A percentile compares a stretch with the other conserved stretches of the same genome.
phyloP scores from a whole-genome alignment of 1,140 invertebrate genomes.

The Pogonomyrmex barbatus region DNA sequence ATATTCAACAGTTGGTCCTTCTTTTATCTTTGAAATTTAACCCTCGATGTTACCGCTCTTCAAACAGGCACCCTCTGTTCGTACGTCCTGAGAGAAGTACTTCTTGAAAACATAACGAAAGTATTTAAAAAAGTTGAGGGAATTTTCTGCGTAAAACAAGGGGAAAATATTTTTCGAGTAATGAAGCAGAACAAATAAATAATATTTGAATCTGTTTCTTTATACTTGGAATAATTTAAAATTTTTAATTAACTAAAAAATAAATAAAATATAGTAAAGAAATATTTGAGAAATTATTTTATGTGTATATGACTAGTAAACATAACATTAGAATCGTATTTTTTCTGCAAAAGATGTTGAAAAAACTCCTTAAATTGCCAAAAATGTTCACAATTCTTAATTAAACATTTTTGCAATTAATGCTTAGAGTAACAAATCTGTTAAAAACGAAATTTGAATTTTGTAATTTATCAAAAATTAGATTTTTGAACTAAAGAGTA shows the following conservation, averaged over 20 bases:
- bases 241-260: not conserved
- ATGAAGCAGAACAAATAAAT: not conserved
- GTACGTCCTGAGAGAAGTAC: constrained; percentile 35
- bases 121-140: constrained; percentile 35
- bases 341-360: not conserved
- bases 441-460: not conserved
- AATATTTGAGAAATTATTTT: not conserved
- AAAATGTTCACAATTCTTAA: not conserved
- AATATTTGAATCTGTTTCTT: not conserved
- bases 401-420: not conserved
- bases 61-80: constrained; percentile 74
- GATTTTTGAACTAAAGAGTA: not conserved
- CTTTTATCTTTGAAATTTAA: constrained; percentile 85
- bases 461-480: not conserved
- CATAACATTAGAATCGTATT: not conserved
- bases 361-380: not conserved
- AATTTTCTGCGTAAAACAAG: constrained; percentile 42
- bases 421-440: not conserved
- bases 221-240: not conserved
- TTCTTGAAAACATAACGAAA: constrained; percentile 45
- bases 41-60: constrained; percentile 73
- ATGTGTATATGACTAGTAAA: not conserved
- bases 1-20: constrained; percentile 87
- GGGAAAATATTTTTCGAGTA: not conserved
- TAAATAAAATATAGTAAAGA: not conserved